These are phyloP conservation scores for Phalacrocorax aristotelis DNA, from an alignment of 2,113 vertebrate species.

Conservation along the genomic window DNA sequence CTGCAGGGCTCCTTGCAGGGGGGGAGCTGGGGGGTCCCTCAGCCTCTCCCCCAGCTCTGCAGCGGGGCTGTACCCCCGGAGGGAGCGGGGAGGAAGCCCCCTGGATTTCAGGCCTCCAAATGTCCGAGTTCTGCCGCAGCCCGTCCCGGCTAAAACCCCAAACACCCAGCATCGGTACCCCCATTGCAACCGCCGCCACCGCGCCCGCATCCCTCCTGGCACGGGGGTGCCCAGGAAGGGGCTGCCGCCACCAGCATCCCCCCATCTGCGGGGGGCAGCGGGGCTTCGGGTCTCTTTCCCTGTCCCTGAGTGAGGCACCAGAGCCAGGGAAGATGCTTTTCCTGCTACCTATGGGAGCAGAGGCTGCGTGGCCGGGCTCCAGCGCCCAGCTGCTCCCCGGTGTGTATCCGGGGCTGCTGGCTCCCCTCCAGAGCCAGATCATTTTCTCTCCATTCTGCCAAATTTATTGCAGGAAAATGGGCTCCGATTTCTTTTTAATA, in stretches of 20 bases:
- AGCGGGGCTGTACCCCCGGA: neutral
- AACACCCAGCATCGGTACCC: accelerated
- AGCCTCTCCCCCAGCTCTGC: neutral
- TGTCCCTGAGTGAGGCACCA: accelerated
- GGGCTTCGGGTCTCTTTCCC: neutral
- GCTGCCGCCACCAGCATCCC: neutral
- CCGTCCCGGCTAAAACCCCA: neutral
- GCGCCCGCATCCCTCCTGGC: neutral
- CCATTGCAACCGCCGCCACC: neutral
- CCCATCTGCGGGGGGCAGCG: accelerated
- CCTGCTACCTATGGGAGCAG: neutral
- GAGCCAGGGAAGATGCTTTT: neutral
- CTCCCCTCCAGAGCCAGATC: conserved; percentile 8
- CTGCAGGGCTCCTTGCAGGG: neutral
- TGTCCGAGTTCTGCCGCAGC: neutral
- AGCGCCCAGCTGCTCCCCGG: neutral
- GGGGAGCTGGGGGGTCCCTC: neutral
- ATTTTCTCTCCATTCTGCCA: conserved; percentile 44
- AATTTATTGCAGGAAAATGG: conserved; percentile 44
- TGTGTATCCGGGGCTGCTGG: neutral
- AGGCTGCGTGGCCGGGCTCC: neutral
- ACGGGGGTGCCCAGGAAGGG: neutral
- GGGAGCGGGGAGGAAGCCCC: neutral
- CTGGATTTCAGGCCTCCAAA: neutral
- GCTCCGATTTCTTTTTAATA: conserved; percentile 24